Evolutionary conservation across 2,888 invertebrate species (phyloP).

Genomic region (Melinaea marsaeus): DNA sequence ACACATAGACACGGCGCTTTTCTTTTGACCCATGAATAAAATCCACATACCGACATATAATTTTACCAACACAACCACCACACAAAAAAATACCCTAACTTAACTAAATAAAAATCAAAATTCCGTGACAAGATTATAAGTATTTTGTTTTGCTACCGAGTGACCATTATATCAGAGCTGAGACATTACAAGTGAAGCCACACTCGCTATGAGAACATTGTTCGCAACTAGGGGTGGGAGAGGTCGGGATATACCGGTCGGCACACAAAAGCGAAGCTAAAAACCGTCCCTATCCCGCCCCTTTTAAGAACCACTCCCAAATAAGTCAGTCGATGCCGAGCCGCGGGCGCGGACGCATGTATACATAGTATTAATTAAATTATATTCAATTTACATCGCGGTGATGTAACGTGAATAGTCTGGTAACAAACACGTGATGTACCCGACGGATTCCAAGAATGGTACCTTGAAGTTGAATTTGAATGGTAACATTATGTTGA

Average conservation of each 20-base stretch:
- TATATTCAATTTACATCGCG: slow-evolving; percentile 6
- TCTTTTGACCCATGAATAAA: slow-evolving; percentile 39
- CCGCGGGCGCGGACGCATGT: slow-evolving; percentile 43
- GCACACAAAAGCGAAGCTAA: slow-evolving; percentile 61
- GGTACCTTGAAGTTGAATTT: slow-evolving; percentile 66
- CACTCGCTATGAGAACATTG: slow-evolving; percentile 27
- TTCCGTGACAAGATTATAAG: too few relatives aligned
- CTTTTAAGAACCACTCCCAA: slow-evolving; percentile 66
- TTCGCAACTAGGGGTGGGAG: slow-evolving; percentile 31
- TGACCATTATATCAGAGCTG: slow-evolving; percentile 40
- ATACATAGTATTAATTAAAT: slow-evolving; percentile 10
- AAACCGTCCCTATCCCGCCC: slow-evolving; percentile 70
- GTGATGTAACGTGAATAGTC: too few relatives aligned
- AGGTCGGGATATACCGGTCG: slow-evolving; percentile 47
- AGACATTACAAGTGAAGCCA: slow-evolving; percentile 27
- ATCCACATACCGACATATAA: slow-evolving; percentile 33
- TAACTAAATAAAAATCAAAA: slow-evolving; percentile 5
- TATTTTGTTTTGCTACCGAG: slow-evolving; percentile 16
- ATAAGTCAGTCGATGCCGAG: slow-evolving; percentile 52
- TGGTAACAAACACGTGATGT: slow-evolving; percentile 50
- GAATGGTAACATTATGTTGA: slow-evolving; percentile 70
- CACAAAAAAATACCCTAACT: slow-evolving; percentile 25
- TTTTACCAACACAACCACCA: slow-evolving; percentile 27
- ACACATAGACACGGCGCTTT: slow-evolving; percentile 26
- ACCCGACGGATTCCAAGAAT: slow-evolving; percentile 67